Evolutionary conservation across 2,797 vertebrate species (phyloP), one percentile per base, ranked within the genome.

Genomic region (Paratrypauchen microcephalus): DNA sequence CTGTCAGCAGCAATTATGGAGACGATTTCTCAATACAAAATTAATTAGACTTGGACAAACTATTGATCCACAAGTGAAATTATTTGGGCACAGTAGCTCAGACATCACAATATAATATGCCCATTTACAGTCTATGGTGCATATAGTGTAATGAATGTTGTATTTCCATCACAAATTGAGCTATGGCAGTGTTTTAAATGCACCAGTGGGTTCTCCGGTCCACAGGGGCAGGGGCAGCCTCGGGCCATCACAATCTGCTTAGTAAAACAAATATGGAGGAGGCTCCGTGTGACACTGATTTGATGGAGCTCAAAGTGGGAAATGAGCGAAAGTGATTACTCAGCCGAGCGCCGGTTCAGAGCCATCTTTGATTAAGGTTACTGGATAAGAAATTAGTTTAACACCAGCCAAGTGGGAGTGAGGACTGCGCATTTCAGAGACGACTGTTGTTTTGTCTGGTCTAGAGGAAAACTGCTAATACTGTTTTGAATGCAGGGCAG

Each of bases 221-320:
- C 70, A 72, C n/a, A 58, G 71, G 55, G 65, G 68, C 59, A 69
- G 66, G 74, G 66, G 48, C 47, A 61, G 72, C 81, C 83, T 71
- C 57, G 26, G 80, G 67, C 55, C 66, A 9, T 59, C 32, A 72
- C 74, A 75, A 69, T 79, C 83, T 64, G 71, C 65, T 81, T 69
- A 57, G 65, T 70, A 73, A 83, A 84, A 83, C 68, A 85, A 83
- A 84, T 78, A 59, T 50, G 48, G 54, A 69, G 66, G 59, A 73
- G 21, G 52, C 50, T 72, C 55, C 57, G 19, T 19, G 48, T 76
- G 81, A 71, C 75, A 73, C 39, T 68, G 57, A 78, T 81, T 50
- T 81, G 66, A 80, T 70, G 28, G 0, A 48, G 57, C 64, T 75
- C 60, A 78, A 18, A 67, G 2, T 69, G 60, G 68, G 30, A 78